Base-by-base conservation (phyloP, 2,888 invertebrate species). In the Hyposoter didymator region DNA sequence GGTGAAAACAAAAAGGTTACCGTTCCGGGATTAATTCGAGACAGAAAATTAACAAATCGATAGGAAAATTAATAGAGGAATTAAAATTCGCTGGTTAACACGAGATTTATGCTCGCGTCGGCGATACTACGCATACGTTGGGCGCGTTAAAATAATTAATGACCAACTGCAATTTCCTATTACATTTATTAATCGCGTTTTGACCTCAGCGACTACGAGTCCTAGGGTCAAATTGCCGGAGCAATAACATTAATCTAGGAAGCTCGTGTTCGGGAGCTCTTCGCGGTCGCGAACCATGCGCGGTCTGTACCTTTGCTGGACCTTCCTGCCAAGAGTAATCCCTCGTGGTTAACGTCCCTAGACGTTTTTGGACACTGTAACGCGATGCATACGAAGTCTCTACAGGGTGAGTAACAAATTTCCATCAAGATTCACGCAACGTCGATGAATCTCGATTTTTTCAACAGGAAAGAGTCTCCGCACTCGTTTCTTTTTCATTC, bases 171-270 rank as follows among this genome's bases (percentile, higher is more conserved):
- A 10, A 49, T 75, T 67, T 62, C 17, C 22, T 22, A 67, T 49
- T 73, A 67, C 39, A 78, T 73, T 69, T 88, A 91, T 91, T 91
- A 90, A 90, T 89, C 85, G 87, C 74, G 86, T 84, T 88, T 89
- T 89, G 87, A 88, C 88, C 85, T 86, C 86, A 84, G 35, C 22
- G 7, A 39, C 62, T 64, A 39, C 80, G 84, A 87, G 88, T 88
- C 81, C 87, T 84, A 78, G 90, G 89, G 90, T 82, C 78, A 78
- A 92, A 91, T 90, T 89, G 90, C 85, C 88, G 87, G 89, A 90
- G 93, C 92, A 91, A 92, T 93, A 93, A 92, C 93, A 93, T 93
- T 93, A 93, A 94, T 93, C 91, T 91, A 86, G 90, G 89, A 89
- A 88, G 87, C 88, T 88, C 84, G 90, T 84, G 83, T 84, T 87